A percentile compares a stretch with the other conserved stretches of the same genome.
Conservation (phyloP, 2,888 invertebrate species). For the Antheraea assamensis region DNA sequence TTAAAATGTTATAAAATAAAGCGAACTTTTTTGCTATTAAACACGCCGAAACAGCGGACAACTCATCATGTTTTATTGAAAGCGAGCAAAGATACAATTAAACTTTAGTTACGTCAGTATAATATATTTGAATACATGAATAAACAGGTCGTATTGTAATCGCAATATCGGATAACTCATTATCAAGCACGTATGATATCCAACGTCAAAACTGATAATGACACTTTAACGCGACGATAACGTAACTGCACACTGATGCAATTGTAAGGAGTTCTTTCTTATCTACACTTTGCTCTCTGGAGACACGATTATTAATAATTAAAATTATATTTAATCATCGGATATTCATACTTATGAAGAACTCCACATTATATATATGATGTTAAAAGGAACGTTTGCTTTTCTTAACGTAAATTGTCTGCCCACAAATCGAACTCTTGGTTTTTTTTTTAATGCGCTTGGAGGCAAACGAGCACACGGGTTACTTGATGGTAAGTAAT, state of each 20-base stretch:
- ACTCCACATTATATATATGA: too few relatives aligned
- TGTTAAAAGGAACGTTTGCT: too few relatives aligned
- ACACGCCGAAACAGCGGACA: not conserved
- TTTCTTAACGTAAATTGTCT: too few relatives aligned
- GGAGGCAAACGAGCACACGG: too few relatives aligned
- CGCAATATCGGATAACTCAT: conserved; percentile 7
- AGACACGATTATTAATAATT: not conserved
- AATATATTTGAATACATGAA: not conserved
- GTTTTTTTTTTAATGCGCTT: too few relatives aligned
- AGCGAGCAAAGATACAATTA: not conserved
- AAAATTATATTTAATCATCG: not conserved
- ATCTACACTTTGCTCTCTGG: not conserved
- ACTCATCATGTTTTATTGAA: not conserved
- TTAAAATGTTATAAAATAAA: not conserved
- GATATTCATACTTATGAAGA: too few relatives aligned
- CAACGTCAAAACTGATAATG: conserved; percentile 12
- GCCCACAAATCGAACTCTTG: too few relatives aligned
- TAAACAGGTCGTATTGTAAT: conserved; percentile 14
- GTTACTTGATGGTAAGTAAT: too few relatives aligned
- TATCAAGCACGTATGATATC: conserved; percentile 21
- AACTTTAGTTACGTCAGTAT: not conserved
- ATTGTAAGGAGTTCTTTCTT: not conserved
- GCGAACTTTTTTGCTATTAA: not conserved
- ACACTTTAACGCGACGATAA: conserved; percentile 17
- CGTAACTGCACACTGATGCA: not conserved